Percentiles rank a stretch among this genome's conserved stretches.
Conservation (phyloP, 2,113 vertebrate genomes). For the Marmota monax region DNA sequence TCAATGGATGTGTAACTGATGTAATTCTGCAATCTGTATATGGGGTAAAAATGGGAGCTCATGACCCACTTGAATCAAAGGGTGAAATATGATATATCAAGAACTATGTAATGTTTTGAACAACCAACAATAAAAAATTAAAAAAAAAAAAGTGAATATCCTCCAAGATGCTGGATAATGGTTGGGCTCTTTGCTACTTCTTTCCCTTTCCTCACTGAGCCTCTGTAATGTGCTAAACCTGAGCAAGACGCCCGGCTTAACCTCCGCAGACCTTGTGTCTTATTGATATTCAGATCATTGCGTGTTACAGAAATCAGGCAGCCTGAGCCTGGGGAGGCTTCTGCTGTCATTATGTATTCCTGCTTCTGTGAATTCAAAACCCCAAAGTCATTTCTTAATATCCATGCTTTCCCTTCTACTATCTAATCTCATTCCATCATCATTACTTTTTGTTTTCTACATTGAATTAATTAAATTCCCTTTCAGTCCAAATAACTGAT, state of each 20-base stretch:
- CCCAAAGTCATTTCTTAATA: conserved; percentile 57
- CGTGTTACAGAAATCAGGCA: background rate
- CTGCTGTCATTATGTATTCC: conserved; percentile 3
- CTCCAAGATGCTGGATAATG: background rate
- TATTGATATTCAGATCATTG: background rate
- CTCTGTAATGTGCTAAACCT: background rate
- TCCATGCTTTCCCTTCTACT: background rate
- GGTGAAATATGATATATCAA: too few species aligned
- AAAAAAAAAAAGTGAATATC: too few species aligned
- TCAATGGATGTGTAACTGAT: too few species aligned
- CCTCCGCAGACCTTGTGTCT: background rate
- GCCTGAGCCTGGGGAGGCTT: background rate
- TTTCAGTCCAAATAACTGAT: conserved; percentile 53
- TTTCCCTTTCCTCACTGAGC: background rate
- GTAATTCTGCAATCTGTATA: too few species aligned
- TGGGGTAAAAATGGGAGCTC: too few species aligned
- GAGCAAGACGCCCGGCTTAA: background rate
- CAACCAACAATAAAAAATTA: too few species aligned
- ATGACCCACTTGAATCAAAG: too few species aligned
- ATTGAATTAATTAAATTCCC: conserved; percentile 62
- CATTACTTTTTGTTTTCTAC: conserved; percentile 61
- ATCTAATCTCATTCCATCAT: conserved; percentile 54
- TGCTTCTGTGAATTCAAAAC: conserved; percentile 38
- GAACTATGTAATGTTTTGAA: too few species aligned
- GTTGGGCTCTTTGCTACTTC: background rate